Conservation (phyloP, 1,140 invertebrate genomes). For the Gonioctena quinquepunctata region DNA sequence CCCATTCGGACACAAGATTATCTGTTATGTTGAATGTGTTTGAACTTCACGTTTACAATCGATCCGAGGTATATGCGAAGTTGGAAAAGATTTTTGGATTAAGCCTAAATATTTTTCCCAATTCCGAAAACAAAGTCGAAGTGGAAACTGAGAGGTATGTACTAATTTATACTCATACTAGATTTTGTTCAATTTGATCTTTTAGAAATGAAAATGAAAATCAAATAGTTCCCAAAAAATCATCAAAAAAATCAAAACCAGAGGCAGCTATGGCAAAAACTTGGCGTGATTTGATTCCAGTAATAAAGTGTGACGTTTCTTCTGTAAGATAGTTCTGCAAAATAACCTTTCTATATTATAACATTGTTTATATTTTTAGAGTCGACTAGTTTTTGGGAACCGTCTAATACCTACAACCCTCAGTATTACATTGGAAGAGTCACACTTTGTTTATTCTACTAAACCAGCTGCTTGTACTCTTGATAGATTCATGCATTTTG, state of each 20-base stretch:
- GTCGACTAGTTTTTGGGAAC: conserved; percentile 96
- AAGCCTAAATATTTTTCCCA: conserved; percentile 74
- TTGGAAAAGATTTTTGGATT: conserved; percentile 90
- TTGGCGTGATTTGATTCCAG: conserved; percentile 95
- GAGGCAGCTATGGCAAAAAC: conserved; percentile 80
- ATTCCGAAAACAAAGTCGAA: conserved; percentile 54
- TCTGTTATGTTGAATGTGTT: conserved; percentile 95
- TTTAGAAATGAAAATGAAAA: conserved; percentile 33
- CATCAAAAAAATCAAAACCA: conserved; percentile 67
- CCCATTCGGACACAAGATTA: conserved; percentile 91
- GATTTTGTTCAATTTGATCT: neutral
- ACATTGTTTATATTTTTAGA: conserved; percentile 59
- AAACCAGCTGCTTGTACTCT: conserved; percentile 90
- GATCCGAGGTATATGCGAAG: conserved; percentile 84
- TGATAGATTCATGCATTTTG: conserved; percentile 95
- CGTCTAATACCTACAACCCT: conserved; percentile 90
- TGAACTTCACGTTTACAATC: conserved; percentile 91
- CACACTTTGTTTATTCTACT: conserved; percentile 93
- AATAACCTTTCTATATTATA: neutral
- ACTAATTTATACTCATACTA: neutral
- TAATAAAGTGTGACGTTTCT: conserved; percentile 93
- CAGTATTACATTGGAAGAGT: conserved; percentile 91
- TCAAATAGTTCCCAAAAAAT: conserved; percentile 31
- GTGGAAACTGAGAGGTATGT: conserved; percentile 57
- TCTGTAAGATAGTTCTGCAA: conserved; percentile 62